Evolutionary conservation across 2,888 invertebrate species (phyloP), one percentile per base, ranked within the genome.

Genomic region (Luperina testacea): DNA sequence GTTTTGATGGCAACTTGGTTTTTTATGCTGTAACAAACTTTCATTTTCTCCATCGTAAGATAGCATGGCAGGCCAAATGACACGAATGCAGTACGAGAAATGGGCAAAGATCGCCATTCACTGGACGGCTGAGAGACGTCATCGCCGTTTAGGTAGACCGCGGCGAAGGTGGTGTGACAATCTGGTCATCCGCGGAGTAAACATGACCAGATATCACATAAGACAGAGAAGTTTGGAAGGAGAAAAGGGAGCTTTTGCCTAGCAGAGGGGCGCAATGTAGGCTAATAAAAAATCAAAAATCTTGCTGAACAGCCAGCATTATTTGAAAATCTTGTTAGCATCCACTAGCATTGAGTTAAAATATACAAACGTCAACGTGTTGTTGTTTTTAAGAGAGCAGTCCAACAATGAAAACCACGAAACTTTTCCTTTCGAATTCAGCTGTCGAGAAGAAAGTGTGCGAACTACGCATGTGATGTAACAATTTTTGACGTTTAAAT

Each of bases 391-490:
- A 48, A 59, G 17, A 72, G 20, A 32, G 38, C 13, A 42, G 27
- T 7, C 13, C n/a, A 59, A 72, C 42, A 67, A 79, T 67, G 59
- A 32, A n/a, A 59, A 32, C 17, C 7, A n/a, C 38, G 32, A 51
- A n/a, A 51, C 11, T 24, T 61, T 72, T 79, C 13, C n/a, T 53
- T 72, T 72, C 32, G 8, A 38, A 80, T 53, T 45, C 15, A 80
- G 42, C 51, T 17, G 51, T 20, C 51, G 72, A 59, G 20, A 72
- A 59, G 48, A 72, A 70, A 48, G 48, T 38, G 13, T 71, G 27
- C 6, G 70, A 65, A 64, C 32, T 11, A n/a, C 17, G 15, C 15
- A 27, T 20, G 42, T 63, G 68, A 42, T 42, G 32, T 32, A 67
- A 76, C 4, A 45, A 7, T 63, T 69, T 45, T 24, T 64, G 53